phyloP scores from a whole-genome alignment of 2,113 vertebrate genomes.

The Nannospalax galili region DNA sequence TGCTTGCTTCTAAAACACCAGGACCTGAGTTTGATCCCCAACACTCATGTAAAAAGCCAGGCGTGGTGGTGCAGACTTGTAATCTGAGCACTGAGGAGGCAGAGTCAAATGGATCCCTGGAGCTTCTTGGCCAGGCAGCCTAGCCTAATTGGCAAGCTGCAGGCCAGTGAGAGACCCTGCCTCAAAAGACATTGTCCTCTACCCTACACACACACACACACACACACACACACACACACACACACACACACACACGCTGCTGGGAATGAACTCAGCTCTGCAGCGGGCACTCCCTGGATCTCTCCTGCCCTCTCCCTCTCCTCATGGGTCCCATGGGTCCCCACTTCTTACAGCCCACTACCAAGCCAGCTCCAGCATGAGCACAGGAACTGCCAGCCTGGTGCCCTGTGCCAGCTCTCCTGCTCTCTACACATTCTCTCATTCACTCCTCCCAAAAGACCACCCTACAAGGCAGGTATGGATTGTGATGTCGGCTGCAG shows the following conservation, averaged over 20 bases:
- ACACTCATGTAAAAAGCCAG: too few relatives aligned
- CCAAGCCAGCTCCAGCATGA: not conserved
- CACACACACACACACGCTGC: not conserved
- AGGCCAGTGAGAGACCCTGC: not conserved
- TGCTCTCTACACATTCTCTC: not conserved
- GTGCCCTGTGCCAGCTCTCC: accelerated
- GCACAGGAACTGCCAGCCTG: accelerated
- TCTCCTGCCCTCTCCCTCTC: not conserved
- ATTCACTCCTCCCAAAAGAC: not conserved
- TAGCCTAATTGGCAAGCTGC: not conserved
- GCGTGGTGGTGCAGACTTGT: not conserved
- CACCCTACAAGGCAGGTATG: not conserved
- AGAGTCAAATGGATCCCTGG: not conserved
- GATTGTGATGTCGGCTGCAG: accelerated
- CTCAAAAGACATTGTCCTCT: not conserved
- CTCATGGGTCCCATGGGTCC: accelerated
- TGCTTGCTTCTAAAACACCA: not conserved
- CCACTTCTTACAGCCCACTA: not conserved
- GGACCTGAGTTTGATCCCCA: not conserved
- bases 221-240: not conserved
- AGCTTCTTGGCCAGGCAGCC: not conserved
- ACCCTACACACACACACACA: not conserved
- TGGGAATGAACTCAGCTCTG: constrained; percentile 26
- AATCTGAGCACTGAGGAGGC: not conserved
- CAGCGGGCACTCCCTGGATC: not conserved